Base-by-base conservation (phyloP, 2,888 invertebrate species). In the Eupithecia abbreviata region DNA sequence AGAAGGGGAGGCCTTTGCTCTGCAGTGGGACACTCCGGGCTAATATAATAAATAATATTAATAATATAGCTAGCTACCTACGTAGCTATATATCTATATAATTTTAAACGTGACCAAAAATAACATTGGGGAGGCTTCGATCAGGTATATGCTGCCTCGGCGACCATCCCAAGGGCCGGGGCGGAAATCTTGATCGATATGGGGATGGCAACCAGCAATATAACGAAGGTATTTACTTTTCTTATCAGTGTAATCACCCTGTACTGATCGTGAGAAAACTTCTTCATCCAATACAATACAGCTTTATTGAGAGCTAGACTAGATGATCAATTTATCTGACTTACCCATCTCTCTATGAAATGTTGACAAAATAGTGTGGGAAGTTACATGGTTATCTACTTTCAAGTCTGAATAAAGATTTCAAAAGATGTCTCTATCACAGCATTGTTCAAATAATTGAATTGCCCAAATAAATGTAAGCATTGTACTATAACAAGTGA, bases 401-500 rank as follows among this genome's bases (percentile, higher is more conserved):
- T 65, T 69, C 47, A 30, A 45, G 69, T 69, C 47, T 18, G 18
- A 13, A 69, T 69, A 45, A 69, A 69, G 47, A 71, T 77, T 77
- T 77, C 74, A 77, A 62, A 67, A 42, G 71, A 68, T 68, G 49
- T 71, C 62, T 71, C 77, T 12, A 73, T 74, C 73, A 71, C 55
- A 73, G 71, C 71, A 77, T 77, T 77, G 77, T 77, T 77, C 43
- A 47, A n/a, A 71, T 77, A 69, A 69, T 69, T 47, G 69, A 69
- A 49, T 69, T 71, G 51, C 51, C 49, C 49, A 71, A 42, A 71
- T 55, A 71, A 42, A 15, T 45, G 45, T 45, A 45, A 45, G 15
- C 41, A 66, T 66, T 42, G 30, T 47, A 43, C 7, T 72, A 67
- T 10, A 41, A 7, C n/a, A 41, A 13, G 42, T 67, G 49, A 49